Evolutionary conservation across 2,797 vertebrate species (phyloP).

Genomic region (Acanthornis magna): DNA sequence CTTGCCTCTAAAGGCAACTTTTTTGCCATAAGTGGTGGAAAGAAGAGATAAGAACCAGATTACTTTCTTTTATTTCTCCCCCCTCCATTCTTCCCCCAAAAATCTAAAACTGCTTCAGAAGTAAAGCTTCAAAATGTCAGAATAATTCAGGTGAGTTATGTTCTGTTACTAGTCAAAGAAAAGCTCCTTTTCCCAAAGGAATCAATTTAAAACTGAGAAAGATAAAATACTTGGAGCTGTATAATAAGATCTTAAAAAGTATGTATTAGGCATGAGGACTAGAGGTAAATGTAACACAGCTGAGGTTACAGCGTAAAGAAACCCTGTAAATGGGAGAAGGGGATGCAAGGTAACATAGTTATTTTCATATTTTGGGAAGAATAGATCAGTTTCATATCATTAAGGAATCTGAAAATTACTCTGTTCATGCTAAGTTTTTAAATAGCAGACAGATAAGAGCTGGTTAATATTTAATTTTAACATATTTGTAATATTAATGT

Average conservation of each 20-base stretch:
- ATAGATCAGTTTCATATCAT: not conserved
- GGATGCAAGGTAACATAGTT: not conserved
- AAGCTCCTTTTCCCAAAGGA: not conserved
- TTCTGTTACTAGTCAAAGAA: not conserved
- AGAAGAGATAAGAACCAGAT: not conserved
- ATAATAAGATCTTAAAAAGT: not conserved
- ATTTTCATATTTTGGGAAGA: not conserved
- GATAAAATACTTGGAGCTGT: not conserved
- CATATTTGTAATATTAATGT: not conserved
- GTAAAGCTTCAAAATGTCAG: not conserved
- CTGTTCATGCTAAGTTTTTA: not conserved
- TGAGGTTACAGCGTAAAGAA: not conserved
- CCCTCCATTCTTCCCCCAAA: rapidly evolving
- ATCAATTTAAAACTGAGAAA: not conserved
- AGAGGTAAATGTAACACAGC: not conserved
- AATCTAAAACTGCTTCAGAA: not conserved
- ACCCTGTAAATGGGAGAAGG: not conserved
- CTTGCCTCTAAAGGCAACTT: not conserved
- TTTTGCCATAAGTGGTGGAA: not conserved
- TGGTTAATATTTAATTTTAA: not conserved
- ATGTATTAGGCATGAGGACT: not conserved
- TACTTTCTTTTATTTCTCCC: rapidly evolving
- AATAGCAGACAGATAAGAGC: not conserved
- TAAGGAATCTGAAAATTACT: not conserved
- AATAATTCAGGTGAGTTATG: not conserved